Evolutionary conservation across 2,113 vertebrate genomes (phyloP).

Genomic region (Seriola quinqueradiata): DNA sequence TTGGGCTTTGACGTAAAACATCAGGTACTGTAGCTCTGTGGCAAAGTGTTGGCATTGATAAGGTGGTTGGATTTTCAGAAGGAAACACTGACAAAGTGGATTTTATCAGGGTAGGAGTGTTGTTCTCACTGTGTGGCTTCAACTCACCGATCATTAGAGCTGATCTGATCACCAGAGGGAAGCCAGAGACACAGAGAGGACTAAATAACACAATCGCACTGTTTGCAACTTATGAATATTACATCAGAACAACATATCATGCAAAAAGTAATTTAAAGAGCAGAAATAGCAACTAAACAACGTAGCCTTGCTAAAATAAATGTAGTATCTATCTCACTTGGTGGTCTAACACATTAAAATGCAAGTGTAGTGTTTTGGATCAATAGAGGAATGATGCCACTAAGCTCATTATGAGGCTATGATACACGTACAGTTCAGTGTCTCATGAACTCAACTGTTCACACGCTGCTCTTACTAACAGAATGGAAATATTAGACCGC

Average conservation of each 20-base stretch:
- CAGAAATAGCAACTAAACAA: not conserved
- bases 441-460: not conserved
- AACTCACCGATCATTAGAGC: not conserved
- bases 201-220: not conserved
- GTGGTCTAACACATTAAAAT: conserved; percentile 43
- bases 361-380: conserved; percentile 41
- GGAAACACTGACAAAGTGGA: conserved; percentile 11
- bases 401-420: conserved; percentile 36
- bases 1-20: not conserved
- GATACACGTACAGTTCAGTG: conserved; percentile 26
- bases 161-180: not conserved
- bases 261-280: not conserved
- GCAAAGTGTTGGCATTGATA: conserved; percentile 14
- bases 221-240: not conserved
- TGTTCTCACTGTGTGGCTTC: conserved; percentile 14
- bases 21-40: not conserved
- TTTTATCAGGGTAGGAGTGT: conserved; percentile 25
- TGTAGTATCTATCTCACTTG: not conserved
- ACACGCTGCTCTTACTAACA: not conserved
- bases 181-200: not conserved
- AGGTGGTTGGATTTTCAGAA: not conserved
- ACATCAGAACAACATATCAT: not conserved
- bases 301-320: not conserved
- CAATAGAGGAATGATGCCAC: conserved; percentile 39
- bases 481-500: too few species aligned